Percentiles rank a stretch among this genome's conserved stretches.
Evolutionary conservation across 2,113 vertebrate species (phyloP).

Genomic region (Myocastor coypus): DNA sequence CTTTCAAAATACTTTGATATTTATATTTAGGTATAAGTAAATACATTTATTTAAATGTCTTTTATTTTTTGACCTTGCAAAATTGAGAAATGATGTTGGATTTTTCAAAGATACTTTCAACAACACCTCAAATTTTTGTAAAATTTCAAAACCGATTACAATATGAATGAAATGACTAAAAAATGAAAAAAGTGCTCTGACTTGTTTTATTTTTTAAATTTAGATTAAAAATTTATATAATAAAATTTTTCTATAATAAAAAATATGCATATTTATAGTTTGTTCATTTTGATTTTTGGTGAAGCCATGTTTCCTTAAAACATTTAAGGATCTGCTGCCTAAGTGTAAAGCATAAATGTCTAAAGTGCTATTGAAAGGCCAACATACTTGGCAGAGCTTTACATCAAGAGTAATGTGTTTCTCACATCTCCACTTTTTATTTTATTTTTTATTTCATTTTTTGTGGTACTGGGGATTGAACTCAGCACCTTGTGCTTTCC

Average conservation of each 20-base stretch:
- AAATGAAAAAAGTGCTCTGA: not conserved
- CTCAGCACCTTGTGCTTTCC: too few relatives aligned
- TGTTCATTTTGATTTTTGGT: conserved; percentile 43
- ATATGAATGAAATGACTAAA: not conserved
- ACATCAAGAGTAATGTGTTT: not conserved
- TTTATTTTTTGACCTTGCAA: conserved; percentile 25
- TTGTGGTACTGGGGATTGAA: too few relatives aligned
- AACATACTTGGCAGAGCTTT: not conserved
- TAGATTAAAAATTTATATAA: not conserved
- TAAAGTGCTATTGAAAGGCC: not conserved
- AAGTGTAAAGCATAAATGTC: not conserved
- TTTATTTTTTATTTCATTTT: too few relatives aligned
- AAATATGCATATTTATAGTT: not conserved
- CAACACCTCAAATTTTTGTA: not conserved
- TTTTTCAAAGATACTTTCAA: conserved; percentile 15
- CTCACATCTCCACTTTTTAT: too few relatives aligned
- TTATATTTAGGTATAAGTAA: not conserved
- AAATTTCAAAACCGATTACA: not conserved
- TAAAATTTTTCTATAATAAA: not conserved
- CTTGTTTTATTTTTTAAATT: not conserved
- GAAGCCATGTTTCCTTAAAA: not conserved
- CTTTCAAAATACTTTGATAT: not conserved
- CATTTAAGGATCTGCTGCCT: not conserved
- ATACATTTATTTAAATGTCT: conserved; percentile 1
- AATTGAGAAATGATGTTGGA: conserved; percentile 24